These are phyloP conservation scores for Ciconia nigra DNA, from an alignment of 2,797 vertebrate species.

Conservation along the genomic window DNA sequence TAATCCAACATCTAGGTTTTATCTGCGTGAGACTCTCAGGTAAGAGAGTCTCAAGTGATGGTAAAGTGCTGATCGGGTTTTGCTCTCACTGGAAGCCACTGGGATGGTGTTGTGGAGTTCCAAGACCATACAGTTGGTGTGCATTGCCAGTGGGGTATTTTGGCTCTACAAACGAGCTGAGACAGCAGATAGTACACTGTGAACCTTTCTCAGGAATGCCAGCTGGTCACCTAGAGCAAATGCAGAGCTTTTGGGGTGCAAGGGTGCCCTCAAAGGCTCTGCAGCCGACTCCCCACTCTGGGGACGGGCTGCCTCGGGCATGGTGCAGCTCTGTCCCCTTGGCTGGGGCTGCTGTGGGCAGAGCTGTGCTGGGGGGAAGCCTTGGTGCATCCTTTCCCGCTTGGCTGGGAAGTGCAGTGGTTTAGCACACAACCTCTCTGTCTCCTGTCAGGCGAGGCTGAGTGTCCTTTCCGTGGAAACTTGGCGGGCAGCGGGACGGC, in stretches of 20 bases:
- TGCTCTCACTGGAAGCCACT: background rate
- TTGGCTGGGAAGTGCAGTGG: background rate
- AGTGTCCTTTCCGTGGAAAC: conserved; percentile 15
- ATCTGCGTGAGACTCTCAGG: background rate
- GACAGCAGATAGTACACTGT: background rate
- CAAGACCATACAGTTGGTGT: background rate
- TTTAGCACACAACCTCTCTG: background rate
- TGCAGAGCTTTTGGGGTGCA: background rate
- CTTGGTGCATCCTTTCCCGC: accelerated
- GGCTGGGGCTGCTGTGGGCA: background rate
- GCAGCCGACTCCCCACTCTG: too few relatives aligned
- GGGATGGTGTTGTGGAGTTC: background rate
- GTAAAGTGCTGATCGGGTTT: background rate
- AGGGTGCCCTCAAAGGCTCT: background rate
- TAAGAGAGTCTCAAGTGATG: background rate
- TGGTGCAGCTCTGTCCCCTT: background rate
- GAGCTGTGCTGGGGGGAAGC: background rate
- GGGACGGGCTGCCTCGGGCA: background rate
- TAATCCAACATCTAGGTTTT: background rate
- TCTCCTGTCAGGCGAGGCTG: background rate
- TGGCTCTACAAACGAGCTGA: background rate
- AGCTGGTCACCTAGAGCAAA: background rate
- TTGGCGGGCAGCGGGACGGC: background rate
- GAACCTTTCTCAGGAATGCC: background rate
- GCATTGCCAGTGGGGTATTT: background rate